Conservation (phyloP, 1,140 invertebrate species). For the Micrasema longulum region DNA sequence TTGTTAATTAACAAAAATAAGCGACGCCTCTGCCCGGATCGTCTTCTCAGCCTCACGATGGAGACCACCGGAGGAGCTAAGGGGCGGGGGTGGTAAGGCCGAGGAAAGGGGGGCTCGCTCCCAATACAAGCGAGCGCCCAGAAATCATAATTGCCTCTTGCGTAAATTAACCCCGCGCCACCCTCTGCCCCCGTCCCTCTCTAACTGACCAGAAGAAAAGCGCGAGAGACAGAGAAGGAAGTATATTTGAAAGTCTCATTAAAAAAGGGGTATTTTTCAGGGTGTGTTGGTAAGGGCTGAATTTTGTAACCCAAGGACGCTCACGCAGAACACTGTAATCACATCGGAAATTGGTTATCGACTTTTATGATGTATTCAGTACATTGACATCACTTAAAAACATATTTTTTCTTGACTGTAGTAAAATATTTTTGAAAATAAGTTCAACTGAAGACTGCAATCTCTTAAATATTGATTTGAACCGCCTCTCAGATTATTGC, state of each 20-base stretch:
- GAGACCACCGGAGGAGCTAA: slow-evolving; percentile 31
- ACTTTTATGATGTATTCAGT: too few species aligned
- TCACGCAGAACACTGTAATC: slow-evolving; percentile 30
- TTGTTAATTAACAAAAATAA: background rate
- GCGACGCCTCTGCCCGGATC: slow-evolving; percentile 19
- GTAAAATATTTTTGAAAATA: too few species aligned
- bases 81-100: background rate
- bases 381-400: background rate
- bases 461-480: too few species aligned
- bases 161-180: slow-evolving; percentile 54
- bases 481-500: too few species aligned
- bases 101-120: slow-evolving; percentile 10
- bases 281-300: slow-evolving; percentile 37
- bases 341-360: background rate
- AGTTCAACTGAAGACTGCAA: too few species aligned
- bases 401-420: slow-evolving; percentile 9
- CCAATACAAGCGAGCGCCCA: slow-evolving; percentile 48
- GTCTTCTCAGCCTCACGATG: slow-evolving; percentile 24
- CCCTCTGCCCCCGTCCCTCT: slow-evolving; percentile 26
- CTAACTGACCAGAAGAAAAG: slow-evolving; percentile 20
- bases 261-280: slow-evolving; percentile 53
- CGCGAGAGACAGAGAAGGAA: slow-evolving; percentile 27
- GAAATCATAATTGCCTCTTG: slow-evolving; percentile 54
- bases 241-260: slow-evolving; percentile 52
- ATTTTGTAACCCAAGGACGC: slow-evolving; percentile 22